A percentile compares a stretch with the other conserved stretches of the same genome.
Evolutionary conservation across 1,140 invertebrate genomes (phyloP).

Genomic region (Pectinophora gossypiella): DNA sequence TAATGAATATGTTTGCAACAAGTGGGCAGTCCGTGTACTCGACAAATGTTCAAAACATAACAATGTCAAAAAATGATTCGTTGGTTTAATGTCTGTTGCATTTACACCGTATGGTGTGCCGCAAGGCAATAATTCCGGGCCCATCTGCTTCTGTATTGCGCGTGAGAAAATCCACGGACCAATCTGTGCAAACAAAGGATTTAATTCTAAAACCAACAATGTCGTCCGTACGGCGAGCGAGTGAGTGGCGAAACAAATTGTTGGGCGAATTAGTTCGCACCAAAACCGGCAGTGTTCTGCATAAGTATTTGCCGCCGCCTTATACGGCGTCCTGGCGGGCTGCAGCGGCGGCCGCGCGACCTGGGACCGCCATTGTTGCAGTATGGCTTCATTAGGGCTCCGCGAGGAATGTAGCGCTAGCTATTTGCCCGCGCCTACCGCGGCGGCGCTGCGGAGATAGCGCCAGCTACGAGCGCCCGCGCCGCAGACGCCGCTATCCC

Average conservation of each 20-base stretch:
- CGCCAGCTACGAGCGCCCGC: too few species aligned
- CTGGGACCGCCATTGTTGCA: neutral
- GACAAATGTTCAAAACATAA: neutral
- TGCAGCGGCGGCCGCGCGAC: too few species aligned
- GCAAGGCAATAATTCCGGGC: neutral
- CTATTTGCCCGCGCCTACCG: neutral
- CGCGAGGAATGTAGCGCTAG: neutral
- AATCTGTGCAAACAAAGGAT: neutral
- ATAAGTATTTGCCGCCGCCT: neutral
- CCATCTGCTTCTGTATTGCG: neutral
- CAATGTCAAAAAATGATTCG: neutral
- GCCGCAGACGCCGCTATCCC: too few species aligned
- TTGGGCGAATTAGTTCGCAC: neutral
- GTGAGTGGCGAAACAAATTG: too few species aligned
- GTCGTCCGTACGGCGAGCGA: neutral
- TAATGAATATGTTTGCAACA: slow-evolving; percentile 41
- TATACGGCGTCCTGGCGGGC: neutral
- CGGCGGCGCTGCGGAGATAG: too few species aligned
- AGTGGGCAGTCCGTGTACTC: slow-evolving; percentile 31
- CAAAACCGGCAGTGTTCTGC: neutral
- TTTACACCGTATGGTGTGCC: neutral
- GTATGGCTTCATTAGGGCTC: neutral
- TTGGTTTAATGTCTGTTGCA: neutral
- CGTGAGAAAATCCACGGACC: neutral
- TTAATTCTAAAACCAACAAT: neutral